A percentile compares a stretch with the other conserved stretches of the same genome.
Conservation (phyloP, 1,140 invertebrate genomes). For the Atta texana region DNA sequence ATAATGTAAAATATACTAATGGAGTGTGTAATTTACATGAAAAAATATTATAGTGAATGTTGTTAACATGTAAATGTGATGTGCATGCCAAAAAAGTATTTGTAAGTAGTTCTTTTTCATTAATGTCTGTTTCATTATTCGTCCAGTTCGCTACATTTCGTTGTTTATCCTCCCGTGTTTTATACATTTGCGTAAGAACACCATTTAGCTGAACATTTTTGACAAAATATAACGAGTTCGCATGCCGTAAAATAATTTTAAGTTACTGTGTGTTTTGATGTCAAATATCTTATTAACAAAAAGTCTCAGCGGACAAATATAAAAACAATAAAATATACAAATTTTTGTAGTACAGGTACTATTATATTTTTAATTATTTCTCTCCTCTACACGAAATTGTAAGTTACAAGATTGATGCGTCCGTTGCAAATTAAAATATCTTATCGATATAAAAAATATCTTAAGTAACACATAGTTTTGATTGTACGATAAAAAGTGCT, state of each 20-base stretch:
- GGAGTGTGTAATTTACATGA: not conserved
- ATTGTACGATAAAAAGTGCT: not conserved
- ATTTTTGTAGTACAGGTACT: not conserved
- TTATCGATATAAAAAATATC: not conserved
- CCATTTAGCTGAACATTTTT: slow-evolving; percentile 33
- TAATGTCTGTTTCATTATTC: slow-evolving; percentile 14
- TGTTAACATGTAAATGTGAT: not conserved
- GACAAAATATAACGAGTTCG: not conserved
- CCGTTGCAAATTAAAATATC: not conserved
- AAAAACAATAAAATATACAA: not conserved
- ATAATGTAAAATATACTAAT: not conserved
- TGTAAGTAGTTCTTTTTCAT: not conserved
- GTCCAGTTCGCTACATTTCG: not conserved
- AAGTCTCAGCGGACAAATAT: not conserved
- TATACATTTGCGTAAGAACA: not conserved
- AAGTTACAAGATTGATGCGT: not conserved
- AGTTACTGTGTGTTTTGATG: slow-evolving; percentile 4
- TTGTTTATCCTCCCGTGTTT: slow-evolving; percentile 32
- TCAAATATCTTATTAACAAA: slow-evolving; percentile 15
- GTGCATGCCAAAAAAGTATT: slow-evolving; percentile 12
- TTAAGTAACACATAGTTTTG: not conserved
- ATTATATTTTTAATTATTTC: not conserved
- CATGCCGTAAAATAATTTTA: slow-evolving; percentile 12
- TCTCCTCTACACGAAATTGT: not conserved
- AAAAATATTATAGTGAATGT: not conserved